These are phyloP conservation scores for Diprion similis DNA, from an alignment of 1,140 invertebrate genomes.

Conservation along the genomic window DNA sequence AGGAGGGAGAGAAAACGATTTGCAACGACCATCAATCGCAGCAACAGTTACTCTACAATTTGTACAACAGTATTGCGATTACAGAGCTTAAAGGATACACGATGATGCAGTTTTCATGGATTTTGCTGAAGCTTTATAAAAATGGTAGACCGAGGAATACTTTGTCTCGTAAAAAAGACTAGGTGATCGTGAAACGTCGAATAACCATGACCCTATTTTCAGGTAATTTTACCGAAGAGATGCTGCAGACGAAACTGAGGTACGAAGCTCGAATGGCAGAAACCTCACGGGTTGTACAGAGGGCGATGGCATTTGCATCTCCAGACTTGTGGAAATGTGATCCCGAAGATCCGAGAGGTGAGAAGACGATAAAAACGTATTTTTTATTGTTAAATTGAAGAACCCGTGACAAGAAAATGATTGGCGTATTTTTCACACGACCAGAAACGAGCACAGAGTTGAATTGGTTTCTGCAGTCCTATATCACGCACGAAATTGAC, in stretches of 20 bases:
- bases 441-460: slow-evolving; percentile 75
- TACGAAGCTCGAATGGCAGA: slow-evolving; percentile 71
- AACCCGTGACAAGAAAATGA: background rate
- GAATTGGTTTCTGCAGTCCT: slow-evolving; percentile 83
- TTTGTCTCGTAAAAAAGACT: slow-evolving; percentile 7
- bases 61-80: slow-evolving; percentile 79
- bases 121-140: slow-evolving; percentile 77
- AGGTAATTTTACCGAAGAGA: slow-evolving; percentile 71
- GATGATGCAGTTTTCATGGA: slow-evolving; percentile 89
- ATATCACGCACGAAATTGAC: slow-evolving; percentile 88
- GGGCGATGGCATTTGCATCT: slow-evolving; percentile 70
- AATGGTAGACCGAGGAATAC: slow-evolving; percentile 65
- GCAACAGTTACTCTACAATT: slow-evolving; percentile 81
- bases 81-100: slow-evolving; percentile 85
- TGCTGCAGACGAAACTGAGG: slow-evolving; percentile 66
- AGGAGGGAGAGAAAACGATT: slow-evolving; percentile 70
- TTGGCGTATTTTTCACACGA: slow-evolving; percentile 48
- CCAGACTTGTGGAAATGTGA: slow-evolving; percentile 80
- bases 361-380: background rate
- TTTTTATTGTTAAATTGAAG: too few species aligned
- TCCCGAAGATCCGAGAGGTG: slow-evolving; percentile 70
- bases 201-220: slow-evolving; percentile 6
- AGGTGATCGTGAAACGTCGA: background rate
- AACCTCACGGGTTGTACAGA: slow-evolving; percentile 70
- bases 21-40: slow-evolving; percentile 78